A percentile compares a stretch with the other conserved stretches of the same genome.
These are phyloP conservation scores for Chydorus sphaericus DNA, from an alignment of 2,888 invertebrate genomes.

Conservation along the genomic window DNA sequence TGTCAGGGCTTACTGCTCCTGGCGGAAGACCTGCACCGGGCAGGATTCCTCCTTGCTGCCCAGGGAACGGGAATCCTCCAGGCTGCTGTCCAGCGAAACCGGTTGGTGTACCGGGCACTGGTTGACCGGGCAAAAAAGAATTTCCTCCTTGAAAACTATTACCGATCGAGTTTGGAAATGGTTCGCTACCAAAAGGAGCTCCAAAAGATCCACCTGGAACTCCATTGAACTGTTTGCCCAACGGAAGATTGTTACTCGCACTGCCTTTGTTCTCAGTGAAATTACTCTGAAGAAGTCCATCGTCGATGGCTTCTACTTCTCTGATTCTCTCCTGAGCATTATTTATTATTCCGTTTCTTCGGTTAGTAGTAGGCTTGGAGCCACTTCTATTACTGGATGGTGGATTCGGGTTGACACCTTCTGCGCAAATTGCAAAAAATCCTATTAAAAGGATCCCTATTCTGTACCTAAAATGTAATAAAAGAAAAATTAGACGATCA, in stretches of 20 bases:
- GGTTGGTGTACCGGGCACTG: too few species aligned
- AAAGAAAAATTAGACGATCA: too few species aligned
- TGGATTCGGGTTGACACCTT: not conserved
- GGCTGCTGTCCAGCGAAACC: conserved; percentile 22
- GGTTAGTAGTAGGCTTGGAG: not conserved
- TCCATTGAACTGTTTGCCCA: not conserved
- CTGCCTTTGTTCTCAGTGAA: not conserved
- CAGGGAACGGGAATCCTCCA: conserved; percentile 17
- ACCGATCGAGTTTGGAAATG: not conserved
- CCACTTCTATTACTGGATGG: too few species aligned
- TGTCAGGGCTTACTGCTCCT: conserved; percentile 21
- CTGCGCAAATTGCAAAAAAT: too few species aligned
- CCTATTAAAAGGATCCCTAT: too few species aligned
- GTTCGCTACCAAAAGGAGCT: not conserved
- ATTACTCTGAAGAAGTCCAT: not conserved
- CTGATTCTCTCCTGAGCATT: not conserved
- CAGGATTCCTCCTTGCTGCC: conserved; percentile 32
- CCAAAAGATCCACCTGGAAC: not conserved
- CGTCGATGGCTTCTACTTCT: not conserved
- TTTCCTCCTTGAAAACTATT: not conserved
- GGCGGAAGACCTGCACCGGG: conserved; percentile 29
- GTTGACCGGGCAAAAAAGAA: not conserved
- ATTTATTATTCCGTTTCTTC: not conserved
- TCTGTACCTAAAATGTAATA: too few species aligned
- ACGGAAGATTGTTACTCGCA: not conserved